phyloP scores from a whole-genome alignment of 1,140 invertebrate genomes.

The Drosophila pseudoobscura region DNA sequence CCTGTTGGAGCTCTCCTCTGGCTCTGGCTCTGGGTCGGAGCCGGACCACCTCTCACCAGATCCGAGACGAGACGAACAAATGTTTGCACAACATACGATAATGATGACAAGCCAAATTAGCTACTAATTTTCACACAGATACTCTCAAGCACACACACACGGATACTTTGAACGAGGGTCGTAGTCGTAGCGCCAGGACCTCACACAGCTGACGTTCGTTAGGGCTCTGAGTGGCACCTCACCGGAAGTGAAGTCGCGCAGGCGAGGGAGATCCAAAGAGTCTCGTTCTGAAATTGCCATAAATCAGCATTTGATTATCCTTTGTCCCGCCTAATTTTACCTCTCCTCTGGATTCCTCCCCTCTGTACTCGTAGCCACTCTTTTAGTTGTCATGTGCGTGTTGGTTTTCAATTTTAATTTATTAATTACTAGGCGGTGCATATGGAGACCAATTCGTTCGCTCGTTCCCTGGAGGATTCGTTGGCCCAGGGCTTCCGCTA shows the following conservation, averaged over 20 bases:
- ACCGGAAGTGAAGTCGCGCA: constrained; percentile 57
- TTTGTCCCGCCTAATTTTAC: constrained; percentile 60
- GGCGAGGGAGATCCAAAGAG: constrained; percentile 25
- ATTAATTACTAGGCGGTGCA: constrained; percentile 78
- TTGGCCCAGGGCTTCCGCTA: constrained; percentile 63
- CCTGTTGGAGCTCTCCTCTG: constrained; percentile 11
- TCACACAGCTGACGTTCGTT: constrained; percentile 73
- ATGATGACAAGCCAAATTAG: constrained; percentile 81
- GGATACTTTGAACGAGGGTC: constrained; percentile 28
- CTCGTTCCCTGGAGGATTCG: not conserved
- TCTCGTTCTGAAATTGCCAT: constrained; percentile 64
- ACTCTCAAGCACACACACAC: constrained; percentile 23
- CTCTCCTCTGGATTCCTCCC: constrained; percentile 11
- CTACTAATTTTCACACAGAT: constrained; percentile 78
- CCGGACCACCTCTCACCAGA: constrained; percentile 17
- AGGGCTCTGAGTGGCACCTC: constrained; percentile 5
- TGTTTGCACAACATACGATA: constrained; percentile 80
- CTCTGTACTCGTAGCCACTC: not conserved
- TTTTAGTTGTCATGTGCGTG: constrained; percentile 64
- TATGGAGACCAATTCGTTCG: not conserved
- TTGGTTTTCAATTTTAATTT: constrained; percentile 77
- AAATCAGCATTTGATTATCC: constrained; percentile 82
- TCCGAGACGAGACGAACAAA: constrained; percentile 59
- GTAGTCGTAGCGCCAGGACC: constrained; percentile 56
- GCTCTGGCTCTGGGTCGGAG: constrained; percentile 3